phyloP scores from a whole-genome alignment of 2,797 vertebrate genomes.

The Hemibagrus guttatus region DNA sequence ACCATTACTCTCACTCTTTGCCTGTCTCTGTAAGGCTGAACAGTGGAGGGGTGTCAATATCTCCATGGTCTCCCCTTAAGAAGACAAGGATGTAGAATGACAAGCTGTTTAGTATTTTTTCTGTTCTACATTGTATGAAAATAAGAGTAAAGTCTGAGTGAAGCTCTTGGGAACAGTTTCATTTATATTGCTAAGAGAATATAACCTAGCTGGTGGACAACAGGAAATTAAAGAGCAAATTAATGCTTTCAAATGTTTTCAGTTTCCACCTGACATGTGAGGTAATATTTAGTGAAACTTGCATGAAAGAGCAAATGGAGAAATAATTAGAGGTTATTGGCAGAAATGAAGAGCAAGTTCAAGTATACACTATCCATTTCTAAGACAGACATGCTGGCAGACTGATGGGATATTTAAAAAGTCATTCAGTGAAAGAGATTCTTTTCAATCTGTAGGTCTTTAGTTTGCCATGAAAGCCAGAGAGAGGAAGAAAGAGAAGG shows the following conservation, averaged over 20 bases:
- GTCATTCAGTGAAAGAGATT: conserved; percentile 18
- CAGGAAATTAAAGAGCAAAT: conserved; percentile 6
- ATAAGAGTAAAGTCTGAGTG: not conserved
- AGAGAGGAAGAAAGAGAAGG: not conserved
- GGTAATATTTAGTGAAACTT: not conserved
- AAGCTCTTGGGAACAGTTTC: not conserved
- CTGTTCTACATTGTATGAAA: not conserved
- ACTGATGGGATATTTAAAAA: conserved; percentile 6
- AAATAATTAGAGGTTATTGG: conserved; percentile 14
- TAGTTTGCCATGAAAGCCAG: not conserved
- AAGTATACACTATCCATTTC: not conserved
- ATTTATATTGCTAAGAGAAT: not conserved
- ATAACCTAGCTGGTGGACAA: not conserved
- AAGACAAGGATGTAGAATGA: not conserved
- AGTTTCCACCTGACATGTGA: not conserved
- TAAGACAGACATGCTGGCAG: not conserved
- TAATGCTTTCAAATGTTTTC: conserved; percentile 1
- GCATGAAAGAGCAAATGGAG: conserved; percentile 2
- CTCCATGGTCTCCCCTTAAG: not conserved
- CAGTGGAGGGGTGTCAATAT: not conserved
- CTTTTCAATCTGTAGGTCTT: conserved; percentile 6
- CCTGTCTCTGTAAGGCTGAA: not conserved
- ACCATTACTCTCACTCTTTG: not conserved
- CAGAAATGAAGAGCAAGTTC: conserved; percentile 12
- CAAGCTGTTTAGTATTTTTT: not conserved